Conservation (phyloP, 2,797 vertebrate species). For the Oreochromis mossambicus region DNA sequence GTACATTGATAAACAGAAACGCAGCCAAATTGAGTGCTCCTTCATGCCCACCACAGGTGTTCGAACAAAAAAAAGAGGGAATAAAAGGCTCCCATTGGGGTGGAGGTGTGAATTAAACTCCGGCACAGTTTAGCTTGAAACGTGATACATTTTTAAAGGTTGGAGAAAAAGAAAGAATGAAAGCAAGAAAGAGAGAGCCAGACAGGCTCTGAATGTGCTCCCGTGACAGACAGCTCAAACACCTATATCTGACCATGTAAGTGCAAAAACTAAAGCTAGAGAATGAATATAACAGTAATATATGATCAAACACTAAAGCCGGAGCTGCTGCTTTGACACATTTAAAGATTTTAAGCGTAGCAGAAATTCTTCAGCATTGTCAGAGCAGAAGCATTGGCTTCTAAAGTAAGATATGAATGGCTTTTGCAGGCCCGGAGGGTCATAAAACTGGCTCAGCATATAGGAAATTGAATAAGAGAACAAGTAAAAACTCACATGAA, state of each 20-base stretch:
- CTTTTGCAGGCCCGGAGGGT: not conserved
- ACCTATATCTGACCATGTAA: not conserved
- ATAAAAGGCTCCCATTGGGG: slow-evolving; percentile 5
- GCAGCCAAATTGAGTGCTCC: slow-evolving; percentile 33
- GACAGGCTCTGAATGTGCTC: not conserved
- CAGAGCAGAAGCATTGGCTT: slow-evolving; percentile 7
- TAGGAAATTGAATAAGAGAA: slow-evolving; percentile 11
- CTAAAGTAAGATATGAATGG: not conserved
- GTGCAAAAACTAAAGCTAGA: not conserved
- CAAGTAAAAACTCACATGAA: slow-evolving; percentile 18
- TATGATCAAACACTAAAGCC: not conserved
- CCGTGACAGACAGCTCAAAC: not conserved
- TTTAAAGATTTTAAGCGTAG: not conserved
- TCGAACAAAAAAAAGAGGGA: slow-evolving; percentile 24
- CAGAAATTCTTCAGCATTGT: not conserved
- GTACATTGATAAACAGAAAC: slow-evolving; percentile 53
- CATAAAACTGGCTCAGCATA: slow-evolving; percentile 5
- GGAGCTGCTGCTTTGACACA: not conserved
- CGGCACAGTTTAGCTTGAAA: not conserved
- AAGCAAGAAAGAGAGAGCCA: not conserved
- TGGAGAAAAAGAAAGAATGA: not conserved
- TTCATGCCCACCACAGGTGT: slow-evolving; percentile 59
- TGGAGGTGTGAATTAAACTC: slow-evolving; percentile 41
- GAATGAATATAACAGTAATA: not conserved
- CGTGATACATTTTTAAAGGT: slow-evolving; percentile 16